Evolutionary conservation across 35 echinoderm and acorn worm species (phyloP).

Genomic region (Lytechinus variegatus): DNA sequence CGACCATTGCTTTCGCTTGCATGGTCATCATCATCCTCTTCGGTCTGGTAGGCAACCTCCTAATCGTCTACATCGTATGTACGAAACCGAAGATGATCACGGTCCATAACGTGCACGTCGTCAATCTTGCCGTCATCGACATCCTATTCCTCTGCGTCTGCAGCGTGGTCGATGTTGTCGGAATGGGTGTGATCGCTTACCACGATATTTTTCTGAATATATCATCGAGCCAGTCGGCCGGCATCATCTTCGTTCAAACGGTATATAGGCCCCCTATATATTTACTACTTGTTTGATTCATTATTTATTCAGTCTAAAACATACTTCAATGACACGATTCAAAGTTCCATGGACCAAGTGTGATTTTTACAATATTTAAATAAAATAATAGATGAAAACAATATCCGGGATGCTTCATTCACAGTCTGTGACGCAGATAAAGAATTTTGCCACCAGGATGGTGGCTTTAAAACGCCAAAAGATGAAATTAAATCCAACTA

Average conservation of each 20-base stretch:
- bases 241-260: neutral
- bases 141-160: constrained; percentile 26
- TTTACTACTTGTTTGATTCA: too few species aligned
- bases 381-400: too few species aligned
- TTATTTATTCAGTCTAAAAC: too few species aligned
- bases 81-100: constrained; percentile 38
- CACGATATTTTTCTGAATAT: neutral
- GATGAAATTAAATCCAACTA: too few species aligned
- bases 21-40: constrained; percentile 26
- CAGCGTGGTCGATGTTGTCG: constrained; percentile 17
- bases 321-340: too few species aligned
- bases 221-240: neutral
- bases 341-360: too few species aligned
- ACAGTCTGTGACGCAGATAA: too few species aligned
- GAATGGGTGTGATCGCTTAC: constrained; percentile 15
- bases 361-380: too few species aligned
- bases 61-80: constrained; percentile 42
- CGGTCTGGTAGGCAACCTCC: constrained; percentile 28
- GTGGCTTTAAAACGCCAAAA: too few species aligned
- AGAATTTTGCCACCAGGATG: too few species aligned
- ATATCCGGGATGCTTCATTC: too few species aligned
- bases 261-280: neutral
- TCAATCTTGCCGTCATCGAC: constrained; percentile 42
- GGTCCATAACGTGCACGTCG: constrained; percentile 26
- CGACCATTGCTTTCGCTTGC: neutral